Conservation (phyloP, 64 coral and sea anemone species). For the Pocillopora verrucosa region DNA sequence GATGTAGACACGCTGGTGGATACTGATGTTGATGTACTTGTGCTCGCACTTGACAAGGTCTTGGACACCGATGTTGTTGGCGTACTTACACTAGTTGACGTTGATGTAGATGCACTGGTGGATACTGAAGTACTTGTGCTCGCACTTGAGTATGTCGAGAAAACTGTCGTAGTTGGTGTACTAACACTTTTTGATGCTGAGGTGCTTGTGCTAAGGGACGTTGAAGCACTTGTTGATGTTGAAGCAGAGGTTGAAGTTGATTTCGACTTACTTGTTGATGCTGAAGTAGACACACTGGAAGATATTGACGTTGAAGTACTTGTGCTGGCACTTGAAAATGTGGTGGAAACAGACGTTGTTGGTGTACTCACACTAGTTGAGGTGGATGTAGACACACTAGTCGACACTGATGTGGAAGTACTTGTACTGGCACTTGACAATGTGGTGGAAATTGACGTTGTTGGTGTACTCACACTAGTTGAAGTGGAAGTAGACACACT, state of each 20-base stretch:
- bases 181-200: neutral
- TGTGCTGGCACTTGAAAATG: neutral
- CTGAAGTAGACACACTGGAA: conserved; percentile 15
- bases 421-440: neutral
- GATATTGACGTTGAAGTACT: conserved; percentile 27
- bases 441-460: neutral
- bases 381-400: neutral
- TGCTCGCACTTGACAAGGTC: neutral
- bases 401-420: neutral
- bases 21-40: neutral
- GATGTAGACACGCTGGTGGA: neutral
- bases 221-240: neutral
- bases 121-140: neutral
- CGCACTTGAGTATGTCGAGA: neutral
- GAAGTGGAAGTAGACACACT: neutral
- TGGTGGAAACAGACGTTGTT: neutral
- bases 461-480: neutral
- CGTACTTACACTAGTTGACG: conserved; percentile 13
- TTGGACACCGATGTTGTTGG: neutral
- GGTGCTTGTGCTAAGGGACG: neutral
- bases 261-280: neutral
- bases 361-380: conserved; percentile 7
- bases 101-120: neutral
- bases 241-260: no score
- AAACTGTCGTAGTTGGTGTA: conserved; percentile 30